These are phyloP conservation scores for Arizona elegans DNA, from an alignment of 2,113 vertebrate species.

Conservation along the genomic window DNA sequence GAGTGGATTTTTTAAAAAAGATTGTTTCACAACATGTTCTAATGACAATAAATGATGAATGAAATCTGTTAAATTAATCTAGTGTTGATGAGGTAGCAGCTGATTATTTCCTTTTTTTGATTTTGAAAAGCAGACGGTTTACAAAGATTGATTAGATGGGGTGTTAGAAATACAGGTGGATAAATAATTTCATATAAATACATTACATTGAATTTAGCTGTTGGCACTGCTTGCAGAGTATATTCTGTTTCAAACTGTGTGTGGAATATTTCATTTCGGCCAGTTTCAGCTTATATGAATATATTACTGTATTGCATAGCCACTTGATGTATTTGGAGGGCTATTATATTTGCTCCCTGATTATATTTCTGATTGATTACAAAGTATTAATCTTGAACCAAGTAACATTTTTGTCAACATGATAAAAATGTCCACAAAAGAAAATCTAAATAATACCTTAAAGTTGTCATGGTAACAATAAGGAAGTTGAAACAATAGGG, in stretches of 20 bases:
- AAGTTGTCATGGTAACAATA: background rate
- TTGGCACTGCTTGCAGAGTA: background rate
- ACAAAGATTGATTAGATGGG: background rate
- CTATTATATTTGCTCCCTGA: background rate
- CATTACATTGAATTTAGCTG: background rate
- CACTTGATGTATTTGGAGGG: background rate
- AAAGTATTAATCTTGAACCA: background rate
- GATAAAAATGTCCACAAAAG: background rate
- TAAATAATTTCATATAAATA: background rate
- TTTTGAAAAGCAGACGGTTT: background rate
- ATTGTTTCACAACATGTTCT: background rate
- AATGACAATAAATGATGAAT: background rate
- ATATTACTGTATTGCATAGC: background rate
- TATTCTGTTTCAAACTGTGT: background rate
- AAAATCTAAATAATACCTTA: too few relatives aligned
- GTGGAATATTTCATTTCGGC: slow-evolving; percentile 5
- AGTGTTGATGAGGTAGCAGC: background rate
- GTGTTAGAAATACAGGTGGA: background rate
- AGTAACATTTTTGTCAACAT: background rate
- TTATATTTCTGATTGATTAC: background rate
- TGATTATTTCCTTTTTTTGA: background rate
- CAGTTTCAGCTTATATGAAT: background rate
- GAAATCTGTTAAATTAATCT: background rate
- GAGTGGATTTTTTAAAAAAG: background rate
- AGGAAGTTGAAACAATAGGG: background rate